Percentiles rank a stretch among this genome's conserved stretches.
Evolutionary conservation across 23 tunicate species (phyloP).

Genomic region (Halocynthia roretzi): DNA sequence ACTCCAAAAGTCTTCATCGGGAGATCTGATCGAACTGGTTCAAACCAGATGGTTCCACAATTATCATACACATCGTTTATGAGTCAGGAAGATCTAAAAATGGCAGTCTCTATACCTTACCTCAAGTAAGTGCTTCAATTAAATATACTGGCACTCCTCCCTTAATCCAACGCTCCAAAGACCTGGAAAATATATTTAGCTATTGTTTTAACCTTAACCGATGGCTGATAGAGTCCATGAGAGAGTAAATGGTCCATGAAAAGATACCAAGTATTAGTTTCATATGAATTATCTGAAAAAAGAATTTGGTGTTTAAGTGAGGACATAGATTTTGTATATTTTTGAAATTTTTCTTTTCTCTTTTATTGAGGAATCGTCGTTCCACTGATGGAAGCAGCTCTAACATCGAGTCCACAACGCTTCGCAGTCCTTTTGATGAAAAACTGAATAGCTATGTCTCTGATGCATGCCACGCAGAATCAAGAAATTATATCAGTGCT

Average conservation of each 20-base stretch:
- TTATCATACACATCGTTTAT: not conserved
- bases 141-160: not conserved
- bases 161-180: too few species aligned
- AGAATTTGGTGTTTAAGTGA: too few species aligned
- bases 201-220: too few species aligned
- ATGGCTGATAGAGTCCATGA: too few species aligned
- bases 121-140: not conserved
- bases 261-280: too few species aligned
- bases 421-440: slow-evolving; percentile 24
- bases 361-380: slow-evolving; percentile 16
- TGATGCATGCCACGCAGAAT: slow-evolving; percentile 67
- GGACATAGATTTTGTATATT: too few species aligned
- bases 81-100: slow-evolving; percentile 7
- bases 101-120: slow-evolving; percentile 20
- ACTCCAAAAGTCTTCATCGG: slow-evolving; percentile 15
- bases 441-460: slow-evolving; percentile 43
- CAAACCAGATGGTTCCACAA: too few species aligned
- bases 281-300: too few species aligned
- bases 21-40: not conserved
- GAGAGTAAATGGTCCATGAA: too few species aligned
- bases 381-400: slow-evolving; percentile 17
- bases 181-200: too few species aligned
- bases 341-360: too few species aligned
- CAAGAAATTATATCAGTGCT: slow-evolving; percentile 18
- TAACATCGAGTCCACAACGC: not conserved